Conservation (phyloP, 2,113 vertebrate species). For the Indicator maculatus region DNA sequence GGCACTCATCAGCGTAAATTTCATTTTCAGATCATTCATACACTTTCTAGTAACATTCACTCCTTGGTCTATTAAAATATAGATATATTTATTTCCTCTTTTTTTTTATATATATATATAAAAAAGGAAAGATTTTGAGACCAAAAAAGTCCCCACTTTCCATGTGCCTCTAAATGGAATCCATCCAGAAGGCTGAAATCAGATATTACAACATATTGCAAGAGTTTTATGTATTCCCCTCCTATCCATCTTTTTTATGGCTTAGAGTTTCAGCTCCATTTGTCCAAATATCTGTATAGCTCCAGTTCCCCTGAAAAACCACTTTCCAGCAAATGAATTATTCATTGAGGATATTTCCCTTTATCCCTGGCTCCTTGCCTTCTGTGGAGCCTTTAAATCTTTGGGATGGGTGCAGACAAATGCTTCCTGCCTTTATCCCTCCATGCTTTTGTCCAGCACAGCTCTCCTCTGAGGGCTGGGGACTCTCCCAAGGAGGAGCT, state of each 20-base stretch:
- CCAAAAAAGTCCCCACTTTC: not conserved
- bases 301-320: conserved; percentile 41
- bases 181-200: not conserved
- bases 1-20: not conserved
- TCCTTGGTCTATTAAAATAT: not conserved
- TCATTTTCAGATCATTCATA: not conserved
- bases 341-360: conserved; percentile 50
- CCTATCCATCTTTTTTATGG: conserved; percentile 53
- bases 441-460: not conserved
- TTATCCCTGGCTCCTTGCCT: not conserved
- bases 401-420: not conserved
- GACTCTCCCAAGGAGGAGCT: not conserved
- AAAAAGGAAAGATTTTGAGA: too few relatives aligned
- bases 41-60: not conserved
- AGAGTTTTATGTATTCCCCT: not conserved
- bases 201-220: conserved; percentile 24
- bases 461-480: not conserved
- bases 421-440: not conserved
- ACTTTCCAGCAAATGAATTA: conserved; percentile 49
- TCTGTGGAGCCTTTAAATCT: conserved; percentile 22
- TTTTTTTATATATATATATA: too few relatives aligned
- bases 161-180: not conserved
- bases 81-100: too few relatives aligned
- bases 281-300: conserved; percentile 25
- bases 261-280: conserved; percentile 22